Evolutionary conservation across 2,113 vertebrate species (phyloP).

Genomic region (Pseudorectes ferrugineus): DNA sequence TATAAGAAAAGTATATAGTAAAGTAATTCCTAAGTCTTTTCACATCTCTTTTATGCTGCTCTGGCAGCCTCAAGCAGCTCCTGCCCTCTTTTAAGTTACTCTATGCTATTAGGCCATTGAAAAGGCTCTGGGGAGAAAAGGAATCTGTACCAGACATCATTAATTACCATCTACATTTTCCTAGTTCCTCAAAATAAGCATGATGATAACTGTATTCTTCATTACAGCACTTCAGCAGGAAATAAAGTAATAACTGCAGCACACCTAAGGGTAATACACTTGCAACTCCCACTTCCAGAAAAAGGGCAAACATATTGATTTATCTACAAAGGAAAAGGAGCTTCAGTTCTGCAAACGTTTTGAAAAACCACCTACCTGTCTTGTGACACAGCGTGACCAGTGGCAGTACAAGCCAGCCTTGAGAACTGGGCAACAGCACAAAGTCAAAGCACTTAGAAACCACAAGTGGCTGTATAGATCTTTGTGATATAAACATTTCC

Average conservation of each 20-base stretch:
- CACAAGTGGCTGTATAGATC: neutral
- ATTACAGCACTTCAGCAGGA: neutral
- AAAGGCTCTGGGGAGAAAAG: neutral
- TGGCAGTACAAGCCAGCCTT: neutral
- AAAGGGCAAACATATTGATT: neutral
- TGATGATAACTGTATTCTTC: neutral
- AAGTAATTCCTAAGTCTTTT: neutral
- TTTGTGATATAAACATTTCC: neutral
- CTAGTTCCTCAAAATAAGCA: neutral
- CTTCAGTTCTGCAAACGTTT: neutral
- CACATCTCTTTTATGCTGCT: neutral
- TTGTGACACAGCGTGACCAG: neutral
- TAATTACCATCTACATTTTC: neutral
- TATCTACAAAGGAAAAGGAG: neutral
- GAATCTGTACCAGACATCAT: neutral
- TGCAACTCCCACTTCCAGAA: neutral
- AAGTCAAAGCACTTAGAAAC: neutral
- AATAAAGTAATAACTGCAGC: neutral
- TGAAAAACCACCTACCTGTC: neutral
- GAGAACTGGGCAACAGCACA: neutral
- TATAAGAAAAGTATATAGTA: neutral
- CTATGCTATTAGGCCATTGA: neutral
- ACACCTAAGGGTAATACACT: neutral
- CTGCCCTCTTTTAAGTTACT: neutral
- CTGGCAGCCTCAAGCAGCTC: neutral